Percentiles rank a stretch among this genome's conserved stretches.
phyloP scores from a whole-genome alignment of 2,113 vertebrate genomes.

The Pelobates fuscus region DNA sequence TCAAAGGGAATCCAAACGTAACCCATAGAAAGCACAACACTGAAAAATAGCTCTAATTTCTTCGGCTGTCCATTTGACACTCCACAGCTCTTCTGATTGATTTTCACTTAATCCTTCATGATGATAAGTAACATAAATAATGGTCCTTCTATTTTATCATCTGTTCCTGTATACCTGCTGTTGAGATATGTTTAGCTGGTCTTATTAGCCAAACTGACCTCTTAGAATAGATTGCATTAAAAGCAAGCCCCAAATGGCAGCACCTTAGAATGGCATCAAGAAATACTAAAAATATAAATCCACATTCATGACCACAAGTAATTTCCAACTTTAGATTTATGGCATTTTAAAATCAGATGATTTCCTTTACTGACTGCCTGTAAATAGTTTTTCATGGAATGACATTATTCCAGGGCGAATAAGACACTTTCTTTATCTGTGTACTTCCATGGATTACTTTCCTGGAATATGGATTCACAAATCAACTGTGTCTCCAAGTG shows the following conservation, averaged over 20 bases:
- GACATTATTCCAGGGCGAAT: slow-evolving; percentile 79
- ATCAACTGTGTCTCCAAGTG: slow-evolving; percentile 83
- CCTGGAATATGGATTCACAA: slow-evolving; percentile 89
- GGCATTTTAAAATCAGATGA: slow-evolving; percentile 93
- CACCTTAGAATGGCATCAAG: slow-evolving; percentile 77
- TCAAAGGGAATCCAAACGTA: not conserved
- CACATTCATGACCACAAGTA: slow-evolving; percentile 86
- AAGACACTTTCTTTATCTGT: slow-evolving; percentile 85
- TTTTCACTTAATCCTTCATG: slow-evolving; percentile 30
- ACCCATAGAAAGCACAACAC: not conserved
- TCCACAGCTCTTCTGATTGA: slow-evolving; percentile 4
- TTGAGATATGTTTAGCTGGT: slow-evolving; percentile 10
- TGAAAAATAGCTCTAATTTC: slow-evolving; percentile 21
- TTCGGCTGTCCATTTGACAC: not conserved
- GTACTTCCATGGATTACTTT: slow-evolving; percentile 82
- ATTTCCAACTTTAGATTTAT: slow-evolving; percentile 89
- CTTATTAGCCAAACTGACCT: slow-evolving; percentile 61
- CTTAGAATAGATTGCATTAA: slow-evolving; percentile 63
- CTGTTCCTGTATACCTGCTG: slow-evolving; percentile 19
- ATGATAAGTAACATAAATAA: slow-evolving; percentile 22
- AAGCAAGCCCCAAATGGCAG: slow-evolving; percentile 62
- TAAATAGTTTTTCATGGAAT: slow-evolving; percentile 90
- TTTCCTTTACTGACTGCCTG: slow-evolving; percentile 84
- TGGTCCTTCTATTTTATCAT: slow-evolving; percentile 8
- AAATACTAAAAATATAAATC: slow-evolving; percentile 87